Percentiles rank a stretch among this genome's conserved stretches.
phyloP scores from a whole-genome alignment of 2,888 invertebrate species.

The Chymomyza procnemis region DNA sequence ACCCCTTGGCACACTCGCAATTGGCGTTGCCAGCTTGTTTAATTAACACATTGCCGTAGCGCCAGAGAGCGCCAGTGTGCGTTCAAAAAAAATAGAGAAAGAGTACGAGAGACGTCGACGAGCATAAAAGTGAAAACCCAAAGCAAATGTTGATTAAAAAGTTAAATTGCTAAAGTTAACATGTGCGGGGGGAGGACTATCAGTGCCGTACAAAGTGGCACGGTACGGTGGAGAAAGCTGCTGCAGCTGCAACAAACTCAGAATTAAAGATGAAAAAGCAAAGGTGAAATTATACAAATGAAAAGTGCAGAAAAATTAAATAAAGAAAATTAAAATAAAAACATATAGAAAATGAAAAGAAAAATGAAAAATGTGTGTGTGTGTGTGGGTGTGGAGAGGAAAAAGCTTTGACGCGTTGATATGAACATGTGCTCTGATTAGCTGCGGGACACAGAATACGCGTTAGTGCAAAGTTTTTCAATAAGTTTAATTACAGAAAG shows the following conservation, averaged over 20 bases:
- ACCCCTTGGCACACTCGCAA: background rate
- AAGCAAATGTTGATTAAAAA: constrained; percentile 71
- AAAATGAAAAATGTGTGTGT: background rate
- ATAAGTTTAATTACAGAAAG: no score
- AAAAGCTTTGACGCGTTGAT: background rate
- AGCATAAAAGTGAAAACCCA: constrained; percentile 67
- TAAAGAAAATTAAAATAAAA: constrained; percentile 14
- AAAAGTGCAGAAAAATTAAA: constrained; percentile 41
- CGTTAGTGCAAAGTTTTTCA: no score
- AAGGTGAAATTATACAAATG: constrained; percentile 60
- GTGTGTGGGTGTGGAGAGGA: no score
- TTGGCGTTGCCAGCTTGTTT: constrained; percentile 38
- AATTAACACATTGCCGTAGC: constrained; percentile 47
- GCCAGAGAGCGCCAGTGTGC: background rate
- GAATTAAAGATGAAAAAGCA: constrained; percentile 39
- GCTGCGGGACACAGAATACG: background rate
- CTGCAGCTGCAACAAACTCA: constrained; percentile 39
- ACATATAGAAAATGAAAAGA: constrained; percentile 19
- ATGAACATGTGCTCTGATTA: no score
- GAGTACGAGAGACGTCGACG: constrained; percentile 27
- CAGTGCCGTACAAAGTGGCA: constrained; percentile 19
- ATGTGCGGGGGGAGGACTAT: constrained; percentile 18
- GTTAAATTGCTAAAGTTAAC: constrained; percentile 71
- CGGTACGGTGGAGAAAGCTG: constrained; percentile 15
- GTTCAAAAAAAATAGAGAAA: background rate